Evolutionary conservation across 1,140 invertebrate genomes (phyloP).

Genomic region (Orchesella cincta): DNA sequence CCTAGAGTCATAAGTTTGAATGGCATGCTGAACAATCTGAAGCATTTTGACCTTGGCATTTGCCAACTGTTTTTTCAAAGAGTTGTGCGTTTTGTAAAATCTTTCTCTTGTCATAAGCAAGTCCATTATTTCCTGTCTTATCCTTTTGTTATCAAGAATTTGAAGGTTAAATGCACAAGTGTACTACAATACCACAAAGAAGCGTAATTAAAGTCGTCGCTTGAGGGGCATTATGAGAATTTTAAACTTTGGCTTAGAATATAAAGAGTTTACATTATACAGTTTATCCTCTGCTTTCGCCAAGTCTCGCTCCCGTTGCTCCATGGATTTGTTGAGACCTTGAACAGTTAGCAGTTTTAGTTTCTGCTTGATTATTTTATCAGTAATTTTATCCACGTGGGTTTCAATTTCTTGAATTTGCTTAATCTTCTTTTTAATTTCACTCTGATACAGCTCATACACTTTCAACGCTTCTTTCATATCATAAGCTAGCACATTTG

Average conservation of each 20-base stretch:
- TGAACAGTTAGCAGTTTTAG: not conserved
- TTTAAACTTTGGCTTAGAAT: not conserved
- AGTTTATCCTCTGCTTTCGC: not conserved
- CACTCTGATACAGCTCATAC: not conserved
- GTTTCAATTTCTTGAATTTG: conserved; percentile 4
- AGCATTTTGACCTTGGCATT: conserved; percentile 2
- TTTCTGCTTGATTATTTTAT: not conserved
- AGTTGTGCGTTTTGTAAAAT: conserved; percentile 9
- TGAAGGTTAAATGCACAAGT: not conserved
- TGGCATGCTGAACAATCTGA: not conserved
- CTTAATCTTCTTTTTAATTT: not conserved
- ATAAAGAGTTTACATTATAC: conserved; percentile 8
- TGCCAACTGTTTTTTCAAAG: not conserved
- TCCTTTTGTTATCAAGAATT: not conserved
- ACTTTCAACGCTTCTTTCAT: not conserved
- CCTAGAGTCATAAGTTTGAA: conserved; percentile 9
- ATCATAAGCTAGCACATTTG: not conserved
- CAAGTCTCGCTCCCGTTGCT: not conserved
- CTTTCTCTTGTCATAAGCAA: not conserved
- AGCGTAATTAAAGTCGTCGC: not conserved
- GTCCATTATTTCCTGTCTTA: not conserved
- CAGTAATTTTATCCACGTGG: not conserved
- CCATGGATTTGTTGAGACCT: not conserved
- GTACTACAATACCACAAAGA: not conserved
- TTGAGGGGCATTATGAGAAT: not conserved